Base-by-base conservation (phyloP, 2,888 invertebrate genomes). In the Siphonodentalium dalli region DNA sequence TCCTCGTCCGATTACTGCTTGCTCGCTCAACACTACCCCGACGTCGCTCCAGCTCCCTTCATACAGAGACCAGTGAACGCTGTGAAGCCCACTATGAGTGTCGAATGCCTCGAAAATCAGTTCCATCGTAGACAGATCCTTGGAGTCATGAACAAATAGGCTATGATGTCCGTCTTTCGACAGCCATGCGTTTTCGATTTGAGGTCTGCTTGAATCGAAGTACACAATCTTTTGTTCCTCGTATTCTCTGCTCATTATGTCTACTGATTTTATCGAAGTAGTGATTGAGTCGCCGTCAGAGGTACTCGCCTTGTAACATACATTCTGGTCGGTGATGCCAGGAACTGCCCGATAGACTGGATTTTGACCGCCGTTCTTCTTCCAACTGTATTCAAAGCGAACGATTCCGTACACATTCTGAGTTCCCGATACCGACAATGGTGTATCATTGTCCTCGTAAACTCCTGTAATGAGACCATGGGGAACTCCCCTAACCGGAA, bases 81-180 rank as follows among this genome's bases (percentile, higher is more conserved):
- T 46, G 11, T 33, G 18, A 4, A 70, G 33, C 11, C 68, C 69
- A 33, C 69, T 67, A 45, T 70, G 65, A 8, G 44, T 39, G 43
- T 70, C 69, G 9, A 52, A 46, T 9, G 64, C 58, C 20, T 62
- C 54, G 41, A 68, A 61, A 27, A 54, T 43, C 0, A 70, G 26
- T 23, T 29, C 37, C 61, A 69, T 64, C n/a, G 42, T 53, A 9
- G 63, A 61, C 20, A 70, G 53, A 38, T 70, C 68, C 20, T 42
- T 59, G 34, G 47, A 38, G 38, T 55, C 50, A 37, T 69, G 67
- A 4, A 68, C 69, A 52, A 54, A 63, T 18, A 69, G 15, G 18
- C 43, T 26, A 21, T 54, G 54, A 5, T 61, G 43, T 5, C 40
- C 59, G 7, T 49, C 51, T 13, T 57, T 61, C 2, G 47, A 43